Evolutionary conservation across 2,888 invertebrate species (phyloP), one percentile per base, ranked within the genome.

Genomic region (Drosophila dives): DNA sequence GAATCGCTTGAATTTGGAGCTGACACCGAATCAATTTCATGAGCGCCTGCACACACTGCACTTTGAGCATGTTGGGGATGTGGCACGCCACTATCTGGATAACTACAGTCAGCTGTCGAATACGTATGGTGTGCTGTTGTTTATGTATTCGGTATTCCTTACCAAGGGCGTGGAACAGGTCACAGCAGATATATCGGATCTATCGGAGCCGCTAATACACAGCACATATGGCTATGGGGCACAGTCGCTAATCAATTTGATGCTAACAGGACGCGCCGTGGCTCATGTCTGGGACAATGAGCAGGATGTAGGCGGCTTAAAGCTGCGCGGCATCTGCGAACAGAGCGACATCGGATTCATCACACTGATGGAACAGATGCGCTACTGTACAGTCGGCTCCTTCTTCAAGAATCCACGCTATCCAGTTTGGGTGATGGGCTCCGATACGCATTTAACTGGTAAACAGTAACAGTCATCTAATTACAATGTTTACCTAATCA

Each of bases 251-350:
- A 98, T 98, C 61, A 99, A 99, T 94, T 94, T 99, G 72, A 96
- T 99, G 96, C 94, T 99, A 76, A 98, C 98, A 0, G 98, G 98
- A 17, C 94, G 96, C 83, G 98, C 98, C 4, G 98, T 98, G 1
- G 97, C 97, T 20, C 97, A 98, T 92, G 98, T 98, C 5, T 98
- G 98, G 97, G 98, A 98, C 93, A 96, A 96, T 89, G 96, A 96
- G 84, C 96, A 97, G 93, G 96, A 97, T 92, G 94, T 97, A 48
- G 96, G 96, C 50, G 97, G 97, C 56, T 93, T 97, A 56, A 96
- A 95, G 91, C 92, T 96, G 70, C 93, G 95, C 76, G 99, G 98
- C 63, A 96, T 99, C 79, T 96, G 96, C 83, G 95, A 95, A 88
- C 97, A 98, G 92, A 97, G 97, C 92, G 95, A 96, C 86, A 96